These are phyloP conservation scores for Erebia ligea DNA, from an alignment of 2,888 invertebrate species.

Conservation along the genomic window DNA sequence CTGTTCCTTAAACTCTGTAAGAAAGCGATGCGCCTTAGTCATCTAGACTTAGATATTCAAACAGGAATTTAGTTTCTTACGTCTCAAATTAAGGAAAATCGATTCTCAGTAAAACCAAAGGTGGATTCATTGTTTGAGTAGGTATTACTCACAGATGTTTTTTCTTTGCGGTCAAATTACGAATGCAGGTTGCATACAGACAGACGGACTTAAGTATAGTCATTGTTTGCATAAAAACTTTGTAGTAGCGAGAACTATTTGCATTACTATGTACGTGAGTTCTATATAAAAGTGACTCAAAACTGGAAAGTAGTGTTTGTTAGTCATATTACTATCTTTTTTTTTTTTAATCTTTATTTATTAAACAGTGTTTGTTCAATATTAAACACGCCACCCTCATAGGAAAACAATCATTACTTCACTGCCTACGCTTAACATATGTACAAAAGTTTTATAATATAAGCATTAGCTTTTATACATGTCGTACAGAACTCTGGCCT, in stretches of 20 bases:
- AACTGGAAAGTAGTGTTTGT: neutral
- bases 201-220: constrained; percentile 22
- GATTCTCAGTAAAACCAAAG: constrained; percentile 9
- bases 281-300: neutral
- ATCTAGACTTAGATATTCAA: neutral
- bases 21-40: neutral
- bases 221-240: constrained; percentile 29
- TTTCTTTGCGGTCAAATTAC: constrained; percentile 30
- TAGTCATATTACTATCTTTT: too few species aligned
- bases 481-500: too few species aligned
- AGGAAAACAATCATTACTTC: too few species aligned
- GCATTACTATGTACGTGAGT: neutral
- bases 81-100: constrained; percentile 18
- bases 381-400: too few species aligned
- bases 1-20: too few species aligned
- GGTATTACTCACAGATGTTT: constrained; percentile 25
- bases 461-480: too few species aligned
- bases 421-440: too few species aligned
- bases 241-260: constrained; percentile 2
- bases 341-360: too few species aligned
- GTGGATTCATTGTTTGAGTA: constrained; percentile 15
- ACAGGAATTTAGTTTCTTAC: neutral
- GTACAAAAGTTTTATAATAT: too few species aligned
- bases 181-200: constrained; percentile 20
- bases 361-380: too few species aligned